Conservation (phyloP, 1,140 invertebrate species). For the Palaemon carinicauda region DNA sequence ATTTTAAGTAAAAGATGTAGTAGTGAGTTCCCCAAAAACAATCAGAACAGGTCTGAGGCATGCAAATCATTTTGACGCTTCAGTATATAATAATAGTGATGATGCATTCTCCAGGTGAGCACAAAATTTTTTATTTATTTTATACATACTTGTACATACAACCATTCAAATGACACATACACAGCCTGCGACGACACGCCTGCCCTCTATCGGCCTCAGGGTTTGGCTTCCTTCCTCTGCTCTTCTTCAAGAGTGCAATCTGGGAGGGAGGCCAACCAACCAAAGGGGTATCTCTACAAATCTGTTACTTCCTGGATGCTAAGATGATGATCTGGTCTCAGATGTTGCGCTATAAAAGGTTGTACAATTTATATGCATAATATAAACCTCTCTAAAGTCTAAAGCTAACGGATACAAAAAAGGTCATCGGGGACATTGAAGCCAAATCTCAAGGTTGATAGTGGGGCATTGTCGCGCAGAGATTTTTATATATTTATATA, state of each 20-base stretch:
- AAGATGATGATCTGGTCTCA: too few relatives aligned
- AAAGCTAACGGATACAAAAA: too few relatives aligned
- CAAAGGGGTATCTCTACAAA: too few relatives aligned
- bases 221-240: too few relatives aligned
- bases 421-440: background rate
- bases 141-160: slow-evolving; percentile 2
- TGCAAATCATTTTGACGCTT: background rate
- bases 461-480: background rate
- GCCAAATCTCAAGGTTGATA: background rate
- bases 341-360: too few relatives aligned
- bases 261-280: too few relatives aligned
- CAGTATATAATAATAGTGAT: background rate
- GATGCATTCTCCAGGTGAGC: background rate
- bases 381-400: too few relatives aligned
- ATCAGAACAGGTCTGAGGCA: background rate
- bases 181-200: background rate
- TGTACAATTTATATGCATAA: too few relatives aligned
- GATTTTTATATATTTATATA: too few relatives aligned
- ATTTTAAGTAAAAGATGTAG: too few relatives aligned
- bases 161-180: slow-evolving; percentile 6
- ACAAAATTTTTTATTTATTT: background rate
- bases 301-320: too few relatives aligned
- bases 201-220: background rate
- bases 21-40: background rate
- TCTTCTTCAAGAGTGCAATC: background rate